Evolutionary conservation across 2,113 vertebrate species (phyloP).

Genomic region (Tachycineta bicolor): DNA sequence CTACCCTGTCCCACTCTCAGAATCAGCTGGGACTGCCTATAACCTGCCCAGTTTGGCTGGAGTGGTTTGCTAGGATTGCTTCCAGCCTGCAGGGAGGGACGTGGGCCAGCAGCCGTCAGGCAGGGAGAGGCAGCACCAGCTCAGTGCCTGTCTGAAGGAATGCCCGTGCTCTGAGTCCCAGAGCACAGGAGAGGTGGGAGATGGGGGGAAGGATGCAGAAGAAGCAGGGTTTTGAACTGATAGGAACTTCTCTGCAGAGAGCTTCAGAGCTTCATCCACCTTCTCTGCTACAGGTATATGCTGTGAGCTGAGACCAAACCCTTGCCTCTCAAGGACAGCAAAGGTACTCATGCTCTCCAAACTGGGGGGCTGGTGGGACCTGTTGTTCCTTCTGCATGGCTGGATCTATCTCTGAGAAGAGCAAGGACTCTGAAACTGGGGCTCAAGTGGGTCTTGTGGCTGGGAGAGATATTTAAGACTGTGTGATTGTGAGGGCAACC

Average conservation of each 20-base stretch:
- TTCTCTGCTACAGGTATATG: neutral
- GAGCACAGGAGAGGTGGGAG: neutral
- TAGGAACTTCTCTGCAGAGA: neutral
- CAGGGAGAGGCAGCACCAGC: neutral
- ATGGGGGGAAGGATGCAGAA: neutral
- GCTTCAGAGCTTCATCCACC: neutral
- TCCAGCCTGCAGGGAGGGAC: accelerated
- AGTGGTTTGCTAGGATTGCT: accelerated
- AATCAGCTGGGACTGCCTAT: neutral
- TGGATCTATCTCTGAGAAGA: neutral
- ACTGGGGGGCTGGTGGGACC: neutral
- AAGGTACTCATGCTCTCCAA: neutral
- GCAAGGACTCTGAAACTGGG: accelerated
- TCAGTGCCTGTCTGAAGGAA: neutral
- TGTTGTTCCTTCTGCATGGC: neutral
- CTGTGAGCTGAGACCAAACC: neutral
- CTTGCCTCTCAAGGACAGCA: neutral
- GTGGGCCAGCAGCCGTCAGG: neutral
- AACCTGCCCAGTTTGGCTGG: neutral
- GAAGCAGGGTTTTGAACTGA: neutral
- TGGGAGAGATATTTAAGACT: neutral
- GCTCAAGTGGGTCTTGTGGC: neutral
- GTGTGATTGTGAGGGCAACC: neutral
- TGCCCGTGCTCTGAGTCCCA: accelerated
- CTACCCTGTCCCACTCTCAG: neutral